Conservation (phyloP, 2,113 vertebrate genomes). For the Nesoenas mayeri region DNA sequence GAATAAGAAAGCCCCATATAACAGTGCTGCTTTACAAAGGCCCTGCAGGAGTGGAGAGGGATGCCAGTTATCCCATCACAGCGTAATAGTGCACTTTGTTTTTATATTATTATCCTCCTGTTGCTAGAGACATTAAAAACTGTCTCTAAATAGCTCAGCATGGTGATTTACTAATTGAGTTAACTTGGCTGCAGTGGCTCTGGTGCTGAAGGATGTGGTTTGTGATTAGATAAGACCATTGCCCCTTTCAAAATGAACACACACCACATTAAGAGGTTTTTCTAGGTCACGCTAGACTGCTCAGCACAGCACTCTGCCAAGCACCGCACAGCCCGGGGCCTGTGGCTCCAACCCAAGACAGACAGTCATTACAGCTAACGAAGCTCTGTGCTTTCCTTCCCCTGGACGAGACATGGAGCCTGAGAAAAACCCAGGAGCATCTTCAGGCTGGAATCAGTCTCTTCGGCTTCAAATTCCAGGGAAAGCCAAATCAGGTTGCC, state of each 20-base stretch:
- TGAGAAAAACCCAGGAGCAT: not conserved
- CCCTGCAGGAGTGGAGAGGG: not conserved
- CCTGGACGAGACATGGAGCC: not conserved
- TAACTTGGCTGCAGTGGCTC: conserved; percentile 1
- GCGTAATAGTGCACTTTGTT: not conserved
- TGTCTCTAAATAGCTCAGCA: not conserved
- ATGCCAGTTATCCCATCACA: not conserved
- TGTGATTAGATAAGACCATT: conserved; percentile 40
- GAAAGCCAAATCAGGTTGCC: not conserved
- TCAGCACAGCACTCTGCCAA: not conserved
- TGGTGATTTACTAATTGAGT: conserved; percentile 56
- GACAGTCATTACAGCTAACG: not conserved
- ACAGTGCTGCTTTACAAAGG: not conserved
- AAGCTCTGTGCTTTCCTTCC: not conserved
- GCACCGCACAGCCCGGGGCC: not conserved
- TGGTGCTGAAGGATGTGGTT: conserved; percentile 30
- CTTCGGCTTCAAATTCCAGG: not conserved
- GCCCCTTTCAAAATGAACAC: not conserved
- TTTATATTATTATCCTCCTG: not conserved
- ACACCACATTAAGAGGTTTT: conserved; percentile 15
- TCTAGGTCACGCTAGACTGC: conserved; percentile 27
- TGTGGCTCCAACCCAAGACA: not conserved
- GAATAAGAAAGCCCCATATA: not conserved
- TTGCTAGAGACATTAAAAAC: not conserved
- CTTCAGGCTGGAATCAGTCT: not conserved